Percentiles rank a stretch among this genome's conserved stretches.
Conservation (phyloP, 2,888 invertebrate species). For the Malthinus seriepunctatus region DNA sequence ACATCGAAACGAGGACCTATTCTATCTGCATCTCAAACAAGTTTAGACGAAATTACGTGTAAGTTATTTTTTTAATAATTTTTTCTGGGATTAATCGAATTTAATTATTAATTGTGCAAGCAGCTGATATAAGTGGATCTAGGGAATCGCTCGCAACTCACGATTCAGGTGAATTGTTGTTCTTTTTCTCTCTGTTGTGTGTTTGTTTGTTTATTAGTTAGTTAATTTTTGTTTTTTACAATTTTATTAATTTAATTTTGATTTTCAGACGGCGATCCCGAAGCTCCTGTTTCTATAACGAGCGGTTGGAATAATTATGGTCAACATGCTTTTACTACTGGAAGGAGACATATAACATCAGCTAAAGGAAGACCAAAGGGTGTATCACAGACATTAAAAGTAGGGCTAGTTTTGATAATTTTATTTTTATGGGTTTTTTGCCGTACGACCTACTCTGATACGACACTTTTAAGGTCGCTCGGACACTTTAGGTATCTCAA, state of each 20-base stretch:
- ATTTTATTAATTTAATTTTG: conserved; percentile 7
- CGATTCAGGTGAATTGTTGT: conserved; percentile 70
- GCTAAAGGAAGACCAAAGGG: conserved; percentile 69
- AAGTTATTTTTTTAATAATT: conserved; percentile 43
- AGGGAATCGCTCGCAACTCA: conserved; percentile 79
- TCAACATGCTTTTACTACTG: conserved; percentile 73
- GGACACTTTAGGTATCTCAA: too few species aligned
- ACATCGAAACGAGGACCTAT: conserved; percentile 56
- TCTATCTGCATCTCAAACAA: conserved; percentile 63
- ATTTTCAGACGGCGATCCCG: conserved; percentile 47
- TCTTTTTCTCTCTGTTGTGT: conserved; percentile 8
- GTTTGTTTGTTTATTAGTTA: background rate
- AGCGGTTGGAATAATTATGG: conserved; percentile 67
- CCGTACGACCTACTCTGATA: too few species aligned
- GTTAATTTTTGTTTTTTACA: background rate
- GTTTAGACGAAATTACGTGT: conserved; percentile 69
- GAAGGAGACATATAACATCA: conserved; percentile 63
- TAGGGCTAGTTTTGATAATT: conserved; percentile 36
- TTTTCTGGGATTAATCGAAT: conserved; percentile 8
- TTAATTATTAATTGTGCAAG: conserved; percentile 22
- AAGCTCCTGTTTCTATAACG: conserved; percentile 51
- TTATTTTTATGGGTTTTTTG: too few species aligned
- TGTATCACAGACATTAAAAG: conserved; percentile 69
- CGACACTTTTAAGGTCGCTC: background rate
- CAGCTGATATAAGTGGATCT: conserved; percentile 79